phyloP scores from a whole-genome alignment of 1,140 invertebrate species.

The Dinothrombium tinctorium region DNA sequence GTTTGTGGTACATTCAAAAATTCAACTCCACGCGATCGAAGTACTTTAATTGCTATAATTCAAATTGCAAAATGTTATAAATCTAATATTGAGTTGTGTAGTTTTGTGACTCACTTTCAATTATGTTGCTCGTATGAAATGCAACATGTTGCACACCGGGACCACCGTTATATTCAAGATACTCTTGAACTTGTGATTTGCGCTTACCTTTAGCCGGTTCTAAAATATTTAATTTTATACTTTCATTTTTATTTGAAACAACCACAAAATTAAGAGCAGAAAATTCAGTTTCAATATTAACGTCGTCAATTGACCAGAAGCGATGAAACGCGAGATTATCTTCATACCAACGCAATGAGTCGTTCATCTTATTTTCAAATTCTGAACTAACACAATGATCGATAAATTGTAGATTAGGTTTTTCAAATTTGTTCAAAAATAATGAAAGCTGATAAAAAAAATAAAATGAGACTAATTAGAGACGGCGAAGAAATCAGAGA shows the following conservation, averaged over 20 bases:
- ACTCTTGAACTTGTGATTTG: constrained; percentile 94
- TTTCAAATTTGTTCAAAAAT: constrained; percentile 32
- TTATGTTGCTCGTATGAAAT: constrained; percentile 77
- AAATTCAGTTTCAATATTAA: constrained; percentile 81
- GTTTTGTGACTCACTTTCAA: no score
- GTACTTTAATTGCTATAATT: constrained; percentile 32
- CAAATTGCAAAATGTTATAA: no score
- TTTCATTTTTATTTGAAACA: constrained; percentile 91
- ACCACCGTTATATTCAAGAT: constrained; percentile 91
- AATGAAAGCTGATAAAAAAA: neutral
- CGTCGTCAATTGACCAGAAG: constrained; percentile 97
- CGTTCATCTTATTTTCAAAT: constrained; percentile 67
- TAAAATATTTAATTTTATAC: constrained; percentile 93
- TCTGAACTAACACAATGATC: constrained; percentile 96
- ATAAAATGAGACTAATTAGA: no score
- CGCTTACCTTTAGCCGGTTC: constrained; percentile 81
- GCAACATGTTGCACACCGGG: constrained; percentile 98
- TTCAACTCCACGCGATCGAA: constrained; percentile 57
- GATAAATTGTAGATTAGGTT: constrained; percentile 54
- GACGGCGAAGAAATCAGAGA: no score
- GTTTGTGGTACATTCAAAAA: constrained; percentile 69
- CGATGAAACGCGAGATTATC: constrained; percentile 77
- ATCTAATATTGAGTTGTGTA: neutral
- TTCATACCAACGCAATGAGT: constrained; percentile 64
- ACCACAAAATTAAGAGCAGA: constrained; percentile 86